A percentile compares a stretch with the other conserved stretches of the same genome.
Evolutionary conservation across 2,113 vertebrate species (phyloP).

Genomic region (Empidonax alnorum): DNA sequence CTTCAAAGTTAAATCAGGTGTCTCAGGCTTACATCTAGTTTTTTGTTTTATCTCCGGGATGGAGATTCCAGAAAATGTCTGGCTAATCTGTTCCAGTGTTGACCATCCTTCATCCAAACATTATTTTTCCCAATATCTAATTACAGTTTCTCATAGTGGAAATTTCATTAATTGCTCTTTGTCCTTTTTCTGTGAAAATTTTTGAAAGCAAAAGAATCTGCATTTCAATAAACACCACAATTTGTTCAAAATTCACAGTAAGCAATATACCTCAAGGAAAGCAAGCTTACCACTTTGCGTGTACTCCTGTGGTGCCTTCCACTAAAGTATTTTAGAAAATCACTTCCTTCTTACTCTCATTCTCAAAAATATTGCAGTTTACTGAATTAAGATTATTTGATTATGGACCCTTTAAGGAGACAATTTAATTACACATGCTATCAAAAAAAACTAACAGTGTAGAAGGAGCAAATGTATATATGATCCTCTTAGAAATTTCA

Average conservation of each 20-base stretch:
- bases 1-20: neutral
- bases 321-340: neutral
- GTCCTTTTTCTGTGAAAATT: neutral
- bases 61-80: neutral
- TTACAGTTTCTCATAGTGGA: neutral
- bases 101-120: neutral
- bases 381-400: neutral
- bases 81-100: neutral
- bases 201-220: neutral
- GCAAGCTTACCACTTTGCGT: neutral
- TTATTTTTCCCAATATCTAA: neutral
- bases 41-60: neutral
- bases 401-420: neutral
- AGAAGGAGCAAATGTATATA: neutral
- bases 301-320: neutral
- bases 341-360: neutral
- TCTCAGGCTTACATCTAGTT: neutral
- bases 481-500: neutral
- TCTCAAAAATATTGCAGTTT: neutral
- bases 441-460: neutral
- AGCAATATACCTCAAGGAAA: neutral
- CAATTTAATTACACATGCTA: neutral
- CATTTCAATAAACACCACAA: neutral
- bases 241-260: neutral
- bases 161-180: neutral